Conservation (phyloP, 2,797 vertebrate species). For the Lacerta viridis region DNA sequence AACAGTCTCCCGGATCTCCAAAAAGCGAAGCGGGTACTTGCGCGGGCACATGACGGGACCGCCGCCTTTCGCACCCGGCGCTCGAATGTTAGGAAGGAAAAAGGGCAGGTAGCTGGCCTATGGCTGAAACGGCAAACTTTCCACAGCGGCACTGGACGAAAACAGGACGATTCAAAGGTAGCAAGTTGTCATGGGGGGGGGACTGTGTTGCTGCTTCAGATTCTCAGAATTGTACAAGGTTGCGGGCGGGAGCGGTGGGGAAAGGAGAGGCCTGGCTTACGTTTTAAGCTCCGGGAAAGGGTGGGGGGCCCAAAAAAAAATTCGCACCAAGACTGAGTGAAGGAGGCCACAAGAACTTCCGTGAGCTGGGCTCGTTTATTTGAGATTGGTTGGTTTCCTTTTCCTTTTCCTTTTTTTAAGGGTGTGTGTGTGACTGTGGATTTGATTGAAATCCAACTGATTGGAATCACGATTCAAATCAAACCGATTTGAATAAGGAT, state of each 20-base stretch:
- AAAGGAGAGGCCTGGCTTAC: slow-evolving; percentile 69
- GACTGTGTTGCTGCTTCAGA: slow-evolving; percentile 91
- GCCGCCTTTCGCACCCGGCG: too few relatives aligned
- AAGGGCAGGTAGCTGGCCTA: slow-evolving; percentile 81
- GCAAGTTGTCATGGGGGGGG: slow-evolving; percentile 84
- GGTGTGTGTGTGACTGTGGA: too few relatives aligned
- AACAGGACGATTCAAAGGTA: slow-evolving; percentile 83
- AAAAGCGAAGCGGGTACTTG: too few relatives aligned
- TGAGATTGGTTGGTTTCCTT: slow-evolving; percentile 52
- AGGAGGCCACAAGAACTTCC: slow-evolving; percentile 86
- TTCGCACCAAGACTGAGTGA: slow-evolving; percentile 79
- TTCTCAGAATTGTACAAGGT: slow-evolving; percentile 81
- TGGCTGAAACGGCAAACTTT: slow-evolving; percentile 87
- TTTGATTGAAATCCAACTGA: too few relatives aligned
- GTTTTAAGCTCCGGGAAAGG: slow-evolving; percentile 60
- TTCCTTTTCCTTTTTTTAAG: slow-evolving; percentile 9
- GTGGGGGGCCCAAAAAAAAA: slow-evolving; percentile 30
- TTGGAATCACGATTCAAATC: too few relatives aligned
- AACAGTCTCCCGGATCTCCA: too few relatives aligned
- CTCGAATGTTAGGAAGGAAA: slow-evolving; percentile 58
- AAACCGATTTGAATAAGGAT: too few relatives aligned
- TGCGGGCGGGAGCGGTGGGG: slow-evolving; percentile 51
- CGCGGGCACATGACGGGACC: too few relatives aligned
- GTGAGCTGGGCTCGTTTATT: slow-evolving; percentile 63
- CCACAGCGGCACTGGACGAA: slow-evolving; percentile 89